phyloP scores from a whole-genome alignment of 2,797 vertebrate species.

The Dallia pectoralis region DNA sequence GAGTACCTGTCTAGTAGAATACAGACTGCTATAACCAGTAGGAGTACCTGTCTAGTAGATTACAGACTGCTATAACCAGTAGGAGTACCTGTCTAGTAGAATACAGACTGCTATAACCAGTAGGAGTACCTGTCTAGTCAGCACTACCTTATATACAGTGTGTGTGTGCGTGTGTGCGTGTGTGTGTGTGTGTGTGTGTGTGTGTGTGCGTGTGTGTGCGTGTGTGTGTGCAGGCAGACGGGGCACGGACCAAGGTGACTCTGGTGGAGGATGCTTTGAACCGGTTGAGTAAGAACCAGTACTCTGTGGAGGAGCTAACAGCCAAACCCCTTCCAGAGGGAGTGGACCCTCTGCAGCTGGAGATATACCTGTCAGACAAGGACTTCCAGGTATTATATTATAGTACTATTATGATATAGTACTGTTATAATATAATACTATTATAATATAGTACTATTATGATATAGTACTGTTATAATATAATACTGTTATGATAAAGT shows the following conservation, averaged over 20 bases:
- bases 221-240: constrained; percentile 49
- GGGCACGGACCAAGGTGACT: constrained; percentile 68
- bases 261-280: constrained; percentile 76
- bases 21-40: background rate
- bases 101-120: background rate
- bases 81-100: constrained; percentile 42
- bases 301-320: constrained; percentile 77
- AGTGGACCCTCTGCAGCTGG: constrained; percentile 77
- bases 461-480: too few species aligned
- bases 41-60: constrained; percentile 42
- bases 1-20: constrained; percentile 42
- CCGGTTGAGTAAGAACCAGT: constrained; percentile 74
- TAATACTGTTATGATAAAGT: too few species aligned
- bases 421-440: too few species aligned
- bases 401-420: too few species aligned
- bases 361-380: constrained; percentile 77
- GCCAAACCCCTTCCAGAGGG: constrained; percentile 75
- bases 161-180: constrained; percentile 7
- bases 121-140: background rate
- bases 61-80: background rate
- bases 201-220: constrained; percentile 7
- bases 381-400: constrained; percentile 75
- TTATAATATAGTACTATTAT: too few species aligned
- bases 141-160: too few species aligned
- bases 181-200: background rate